Evolutionary conservation across 2,113 vertebrate species (phyloP), one percentile per base, ranked within the genome.

Genomic region (Brienomyrus longianalis): DNA sequence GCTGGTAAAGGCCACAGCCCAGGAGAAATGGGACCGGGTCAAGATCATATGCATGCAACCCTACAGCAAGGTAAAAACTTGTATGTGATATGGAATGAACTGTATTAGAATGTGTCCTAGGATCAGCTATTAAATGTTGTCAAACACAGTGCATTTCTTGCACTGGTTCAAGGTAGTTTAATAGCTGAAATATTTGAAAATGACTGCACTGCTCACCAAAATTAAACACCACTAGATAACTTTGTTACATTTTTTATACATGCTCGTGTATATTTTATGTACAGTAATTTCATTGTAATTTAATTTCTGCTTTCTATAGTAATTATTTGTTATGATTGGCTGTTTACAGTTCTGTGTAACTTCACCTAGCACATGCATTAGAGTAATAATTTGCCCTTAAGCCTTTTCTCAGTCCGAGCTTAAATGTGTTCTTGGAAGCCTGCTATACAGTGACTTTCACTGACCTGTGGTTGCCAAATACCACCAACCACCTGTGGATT

Each of bases 41-140:
- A 98, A 97, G 92, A 95, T 98, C 35, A 96, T 98, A 10, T 98
- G 97, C 91, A 97, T 93, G 56, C 97, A 98, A 92, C 97, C 97
- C 0, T 98, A 98, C 83, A 97, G 92, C 93, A 98, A 98, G 95
- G 97, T 98, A 90, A 88, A 39, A 39, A 8, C 19, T 45, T 48
- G 35, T 84, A 45, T 52, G 15, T 52, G 51, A 52, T 17, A 66
- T 66, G 62, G 6, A 66, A n/a, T 66, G 62, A n/a, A 11, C n/a
- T n/a, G 10, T 66, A 66, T 66, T 23, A 27, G 62, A 54, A 19
- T 15, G n/a, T 66, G 62, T 11, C 62, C 62, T 66, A 15, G 11
- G 10, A 74, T 74, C 70, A 35, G 4, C 27, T 4, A 7, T 39
- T 39, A 39, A 17, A 39, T 77, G 15, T 0, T 66, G 7, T 62